Evolutionary conservation across 2,113 vertebrate species (phyloP).

Genomic region (Psilopogon haemacephalus): DNA sequence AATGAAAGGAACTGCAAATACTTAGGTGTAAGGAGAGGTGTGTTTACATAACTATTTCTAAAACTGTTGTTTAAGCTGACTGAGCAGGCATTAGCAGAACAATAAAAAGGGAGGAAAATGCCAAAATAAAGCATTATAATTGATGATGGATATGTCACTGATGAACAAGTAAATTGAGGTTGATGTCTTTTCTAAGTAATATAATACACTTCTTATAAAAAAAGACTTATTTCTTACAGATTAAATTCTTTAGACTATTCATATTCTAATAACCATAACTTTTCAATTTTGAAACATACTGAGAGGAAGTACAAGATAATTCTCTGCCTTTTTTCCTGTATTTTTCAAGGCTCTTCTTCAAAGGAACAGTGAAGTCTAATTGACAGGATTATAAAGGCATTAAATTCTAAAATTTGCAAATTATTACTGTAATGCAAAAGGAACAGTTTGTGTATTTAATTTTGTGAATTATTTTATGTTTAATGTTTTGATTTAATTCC

Average conservation of each 20-base stretch:
- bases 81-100: neutral
- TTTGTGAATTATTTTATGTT: neutral
- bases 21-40: neutral
- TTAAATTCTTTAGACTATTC: neutral
- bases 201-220: neutral
- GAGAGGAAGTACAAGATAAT: neutral
- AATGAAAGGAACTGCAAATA: neutral
- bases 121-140: neutral
- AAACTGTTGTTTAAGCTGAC: neutral
- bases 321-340: neutral
- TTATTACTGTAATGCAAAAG: neutral
- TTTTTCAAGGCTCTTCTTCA: neutral
- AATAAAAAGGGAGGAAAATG: neutral
- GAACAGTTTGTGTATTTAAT: neutral
- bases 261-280: neutral
- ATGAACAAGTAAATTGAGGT: constrained; percentile 4
- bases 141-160: neutral
- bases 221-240: neutral
- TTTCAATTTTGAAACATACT: neutral
- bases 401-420: neutral
- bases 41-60: neutral
- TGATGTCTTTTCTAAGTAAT: neutral
- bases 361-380: neutral
- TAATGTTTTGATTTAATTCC: neutral
- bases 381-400: neutral